These are phyloP conservation scores for Oriolus oriolus DNA, from an alignment of 2,113 vertebrate genomes.

Conservation along the genomic window DNA sequence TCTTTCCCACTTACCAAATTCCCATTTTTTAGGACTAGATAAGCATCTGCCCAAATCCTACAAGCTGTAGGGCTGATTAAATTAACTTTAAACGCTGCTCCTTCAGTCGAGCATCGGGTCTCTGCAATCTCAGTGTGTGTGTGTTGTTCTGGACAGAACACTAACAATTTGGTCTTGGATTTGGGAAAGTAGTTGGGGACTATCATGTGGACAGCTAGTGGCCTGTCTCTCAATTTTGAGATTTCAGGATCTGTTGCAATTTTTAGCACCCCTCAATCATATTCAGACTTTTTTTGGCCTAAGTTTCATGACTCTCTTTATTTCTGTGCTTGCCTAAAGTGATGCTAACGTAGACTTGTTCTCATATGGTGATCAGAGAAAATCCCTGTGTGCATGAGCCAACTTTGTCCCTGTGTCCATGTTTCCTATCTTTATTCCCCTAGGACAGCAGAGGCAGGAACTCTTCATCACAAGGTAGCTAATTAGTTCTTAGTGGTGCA, in stretches of 20 bases:
- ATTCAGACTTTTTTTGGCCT: background rate
- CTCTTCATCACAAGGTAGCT: background rate
- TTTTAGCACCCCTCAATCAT: background rate
- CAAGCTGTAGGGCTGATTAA: background rate
- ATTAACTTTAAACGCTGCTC: background rate
- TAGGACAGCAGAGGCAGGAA: background rate
- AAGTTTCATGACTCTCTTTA: background rate
- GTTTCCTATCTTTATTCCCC: background rate
- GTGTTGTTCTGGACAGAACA: background rate
- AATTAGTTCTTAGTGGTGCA: fast-evolving
- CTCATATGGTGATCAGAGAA: background rate
- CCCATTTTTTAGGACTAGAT: background rate
- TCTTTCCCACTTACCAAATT: background rate
- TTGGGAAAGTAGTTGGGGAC: background rate
- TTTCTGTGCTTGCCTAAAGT: background rate
- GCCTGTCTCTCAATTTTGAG: background rate
- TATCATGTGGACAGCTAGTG: fast-evolving
- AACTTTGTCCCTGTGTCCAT: fast-evolving
- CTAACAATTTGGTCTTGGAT: background rate
- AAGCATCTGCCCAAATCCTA: background rate
- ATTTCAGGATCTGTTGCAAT: background rate
- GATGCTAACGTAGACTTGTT: background rate
- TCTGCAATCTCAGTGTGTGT: background rate
- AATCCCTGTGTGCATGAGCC: background rate
- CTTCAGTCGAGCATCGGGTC: background rate